These are phyloP conservation scores for Drosophila elegans DNA, from an alignment of 1,140 invertebrate species.

Conservation along the genomic window DNA sequence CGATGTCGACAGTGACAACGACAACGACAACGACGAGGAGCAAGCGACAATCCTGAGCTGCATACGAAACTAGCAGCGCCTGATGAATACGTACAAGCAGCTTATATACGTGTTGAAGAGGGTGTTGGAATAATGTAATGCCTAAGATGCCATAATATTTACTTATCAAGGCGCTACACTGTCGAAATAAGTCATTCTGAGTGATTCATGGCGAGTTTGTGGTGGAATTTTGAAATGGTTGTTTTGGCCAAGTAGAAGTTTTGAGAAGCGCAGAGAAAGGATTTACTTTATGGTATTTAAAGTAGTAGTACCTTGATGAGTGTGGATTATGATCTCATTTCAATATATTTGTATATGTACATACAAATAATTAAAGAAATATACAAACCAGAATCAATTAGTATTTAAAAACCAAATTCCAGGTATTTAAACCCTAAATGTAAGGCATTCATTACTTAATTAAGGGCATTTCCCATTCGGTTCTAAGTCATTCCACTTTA, in stretches of 20 bases:
- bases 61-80: slow-evolving; percentile 71
- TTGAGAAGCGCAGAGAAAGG: slow-evolving; percentile 1
- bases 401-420: slow-evolving; percentile 8
- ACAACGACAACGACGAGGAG: slow-evolving; percentile 75
- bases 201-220: slow-evolving; percentile 10
- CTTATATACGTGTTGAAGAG: slow-evolving; percentile 37
- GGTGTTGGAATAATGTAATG: slow-evolving; percentile 49
- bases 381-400: not conserved
- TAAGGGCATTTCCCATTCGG: slow-evolving; percentile 51
- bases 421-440: slow-evolving; percentile 35
- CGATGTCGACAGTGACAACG: slow-evolving; percentile 75
- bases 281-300: not conserved
- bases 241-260: not conserved
- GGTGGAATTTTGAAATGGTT: not conserved
- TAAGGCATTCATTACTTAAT: slow-evolving; percentile 12
- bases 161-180: slow-evolving; percentile 43
- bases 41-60: slow-evolving; percentile 81
- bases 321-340: not conserved
- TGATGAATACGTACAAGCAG: slow-evolving; percentile 41
- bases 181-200: slow-evolving; percentile 3
- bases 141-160: slow-evolving; percentile 43
- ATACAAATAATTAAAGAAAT: too few species aligned
- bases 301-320: not conserved
- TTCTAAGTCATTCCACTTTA: slow-evolving; percentile 18
- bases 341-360: too few species aligned